phyloP scores from a whole-genome alignment of 2,113 vertebrate genomes.

The Geococcyx californianus region DNA sequence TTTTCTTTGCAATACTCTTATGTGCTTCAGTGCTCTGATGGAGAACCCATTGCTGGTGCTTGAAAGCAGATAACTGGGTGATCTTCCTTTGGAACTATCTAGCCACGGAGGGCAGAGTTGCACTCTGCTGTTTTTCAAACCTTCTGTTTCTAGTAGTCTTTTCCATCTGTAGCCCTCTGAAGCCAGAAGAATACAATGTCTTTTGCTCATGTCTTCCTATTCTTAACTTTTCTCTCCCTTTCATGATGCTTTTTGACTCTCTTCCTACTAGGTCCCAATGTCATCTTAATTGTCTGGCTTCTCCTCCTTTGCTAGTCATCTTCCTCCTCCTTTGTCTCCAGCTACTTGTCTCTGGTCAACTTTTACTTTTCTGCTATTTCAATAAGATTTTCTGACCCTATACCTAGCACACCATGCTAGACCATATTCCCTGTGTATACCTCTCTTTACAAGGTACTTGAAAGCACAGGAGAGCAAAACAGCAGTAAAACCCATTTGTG shows the following conservation, averaged over 20 bases:
- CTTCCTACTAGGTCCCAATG: background rate
- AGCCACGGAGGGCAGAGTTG: background rate
- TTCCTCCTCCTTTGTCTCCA: background rate
- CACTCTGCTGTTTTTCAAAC: background rate
- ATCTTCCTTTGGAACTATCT: background rate
- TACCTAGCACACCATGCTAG: accelerated
- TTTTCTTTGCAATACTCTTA: background rate
- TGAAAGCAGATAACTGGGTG: background rate
- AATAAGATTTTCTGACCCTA: background rate
- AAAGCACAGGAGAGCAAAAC: background rate
- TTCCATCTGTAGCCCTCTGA: background rate
- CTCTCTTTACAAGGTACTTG: background rate
- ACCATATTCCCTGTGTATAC: background rate
- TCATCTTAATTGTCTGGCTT: background rate
- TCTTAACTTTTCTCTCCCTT: background rate
- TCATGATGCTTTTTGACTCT: background rate
- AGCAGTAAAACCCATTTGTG: background rate
- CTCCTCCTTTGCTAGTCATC: background rate
- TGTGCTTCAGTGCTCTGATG: background rate
- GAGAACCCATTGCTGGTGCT: background rate
- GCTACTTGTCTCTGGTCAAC: background rate
- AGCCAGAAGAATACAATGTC: background rate
- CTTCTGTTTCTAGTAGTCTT: background rate
- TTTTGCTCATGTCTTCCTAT: background rate
- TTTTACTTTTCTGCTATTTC: background rate